These are phyloP conservation scores for Boulengeromyrus knoepffleri DNA, from an alignment of 2,113 vertebrate species.

Conservation along the genomic window DNA sequence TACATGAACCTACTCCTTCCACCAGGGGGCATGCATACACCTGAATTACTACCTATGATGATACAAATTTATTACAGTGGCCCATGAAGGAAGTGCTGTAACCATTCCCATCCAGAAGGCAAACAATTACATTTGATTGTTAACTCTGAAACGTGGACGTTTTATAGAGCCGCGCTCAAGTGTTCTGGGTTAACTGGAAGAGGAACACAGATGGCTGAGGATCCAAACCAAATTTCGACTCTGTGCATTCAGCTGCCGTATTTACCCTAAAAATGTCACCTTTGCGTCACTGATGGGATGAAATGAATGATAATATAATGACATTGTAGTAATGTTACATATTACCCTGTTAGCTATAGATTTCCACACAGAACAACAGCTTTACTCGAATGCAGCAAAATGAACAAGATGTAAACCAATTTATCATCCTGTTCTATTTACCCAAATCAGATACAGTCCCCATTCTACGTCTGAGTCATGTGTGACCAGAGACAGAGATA, in stretches of 20 bases:
- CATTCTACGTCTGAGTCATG: not conserved
- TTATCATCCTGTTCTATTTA: not conserved
- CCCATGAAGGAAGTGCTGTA: not conserved
- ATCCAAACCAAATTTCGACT: not conserved
- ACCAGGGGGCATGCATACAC: not conserved
- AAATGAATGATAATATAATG: not conserved
- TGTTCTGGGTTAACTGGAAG: not conserved
- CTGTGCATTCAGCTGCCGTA: not conserved
- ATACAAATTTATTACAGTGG: not conserved
- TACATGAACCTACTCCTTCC: not conserved
- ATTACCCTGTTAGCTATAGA: not conserved
- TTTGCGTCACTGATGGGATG: not conserved
- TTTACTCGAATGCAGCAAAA: not conserved
- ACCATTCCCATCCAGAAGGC: not conserved
- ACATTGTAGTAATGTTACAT: not conserved
- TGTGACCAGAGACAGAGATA: not conserved
- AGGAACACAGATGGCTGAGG: not conserved
- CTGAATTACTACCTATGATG: not conserved
- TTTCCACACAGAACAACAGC: not conserved
- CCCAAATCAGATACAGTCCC: not conserved
- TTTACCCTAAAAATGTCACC: not conserved
- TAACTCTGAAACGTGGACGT: not conserved
- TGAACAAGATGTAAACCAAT: not conserved
- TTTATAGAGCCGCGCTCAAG: not conserved
- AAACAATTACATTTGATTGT: not conserved